phyloP scores from a whole-genome alignment of 92 coral and sea anemone species.

The Zoanthus gigantus region DNA sequence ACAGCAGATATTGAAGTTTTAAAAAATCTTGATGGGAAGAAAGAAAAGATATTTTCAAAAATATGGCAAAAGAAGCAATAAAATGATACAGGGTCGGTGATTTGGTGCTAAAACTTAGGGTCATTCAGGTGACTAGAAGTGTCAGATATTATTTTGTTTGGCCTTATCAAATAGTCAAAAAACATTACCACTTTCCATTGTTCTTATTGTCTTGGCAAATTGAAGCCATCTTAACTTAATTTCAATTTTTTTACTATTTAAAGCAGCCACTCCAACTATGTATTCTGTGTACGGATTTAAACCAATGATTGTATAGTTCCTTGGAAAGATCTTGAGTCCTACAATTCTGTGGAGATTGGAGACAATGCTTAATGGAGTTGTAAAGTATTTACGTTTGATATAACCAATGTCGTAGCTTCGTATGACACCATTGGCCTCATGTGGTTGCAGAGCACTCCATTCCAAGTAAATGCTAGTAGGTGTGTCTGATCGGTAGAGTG shows the following conservation, averaged over 20 bases:
- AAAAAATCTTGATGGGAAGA: no score
- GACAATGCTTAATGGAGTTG: no score
- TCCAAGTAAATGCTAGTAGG: conserved; percentile 4
- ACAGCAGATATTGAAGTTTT: no score
- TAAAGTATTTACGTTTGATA: background rate
- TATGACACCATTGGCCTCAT: background rate
- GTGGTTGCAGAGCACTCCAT: background rate
- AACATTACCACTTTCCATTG: conserved; percentile 11
- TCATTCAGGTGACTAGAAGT: no score
- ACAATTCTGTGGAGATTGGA: background rate
- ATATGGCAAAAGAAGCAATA: no score
- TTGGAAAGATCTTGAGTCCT: background rate
- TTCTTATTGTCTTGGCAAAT: background rate
- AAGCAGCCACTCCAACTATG: conserved; percentile 6
- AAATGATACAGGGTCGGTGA: no score
- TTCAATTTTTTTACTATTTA: background rate
- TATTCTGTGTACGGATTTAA: conserved; percentile 6
- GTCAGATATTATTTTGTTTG: no score
- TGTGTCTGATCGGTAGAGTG: background rate
- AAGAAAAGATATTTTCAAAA: no score
- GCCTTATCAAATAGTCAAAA: no score
- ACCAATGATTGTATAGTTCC: background rate
- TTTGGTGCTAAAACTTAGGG: no score
- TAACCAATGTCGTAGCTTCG: background rate
- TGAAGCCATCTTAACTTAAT: background rate